These are phyloP conservation scores for Drosophila santomea DNA, from an alignment of 1,140 invertebrate species.

Conservation along the genomic window DNA sequence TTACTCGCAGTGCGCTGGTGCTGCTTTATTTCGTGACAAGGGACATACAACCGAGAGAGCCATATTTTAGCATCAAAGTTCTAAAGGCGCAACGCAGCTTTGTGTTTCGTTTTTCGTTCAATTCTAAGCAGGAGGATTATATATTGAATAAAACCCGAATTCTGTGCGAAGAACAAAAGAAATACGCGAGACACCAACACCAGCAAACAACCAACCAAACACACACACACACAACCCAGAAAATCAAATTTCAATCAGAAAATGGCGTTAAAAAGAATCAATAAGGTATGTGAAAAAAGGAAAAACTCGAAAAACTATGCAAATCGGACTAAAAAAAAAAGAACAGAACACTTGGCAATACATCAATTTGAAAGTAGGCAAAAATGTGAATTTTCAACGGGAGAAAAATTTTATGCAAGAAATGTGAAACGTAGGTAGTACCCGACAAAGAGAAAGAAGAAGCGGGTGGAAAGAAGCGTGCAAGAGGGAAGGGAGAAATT, in stretches of 20 bases:
- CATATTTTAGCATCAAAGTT: slow-evolving; percentile 57
- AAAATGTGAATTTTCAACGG: slow-evolving; percentile 29
- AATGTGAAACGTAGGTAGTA: slow-evolving; percentile 83
- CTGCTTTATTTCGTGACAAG: slow-evolving; percentile 78
- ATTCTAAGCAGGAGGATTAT: slow-evolving; percentile 20
- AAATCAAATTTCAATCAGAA: slow-evolving; percentile 85
- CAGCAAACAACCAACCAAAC: slow-evolving; percentile 59
- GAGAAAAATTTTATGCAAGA: slow-evolving; percentile 84
- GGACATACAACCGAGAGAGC: slow-evolving; percentile 66
- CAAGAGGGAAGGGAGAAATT: slow-evolving; percentile 62
- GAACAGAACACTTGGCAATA: slow-evolving; percentile 29
- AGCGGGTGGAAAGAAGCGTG: slow-evolving; percentile 81
- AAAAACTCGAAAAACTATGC: slow-evolving; percentile 23
- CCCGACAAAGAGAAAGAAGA: slow-evolving; percentile 56
- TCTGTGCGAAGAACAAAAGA: slow-evolving; percentile 73
- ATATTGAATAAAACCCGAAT: slow-evolving; percentile 31
- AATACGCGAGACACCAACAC: slow-evolving; percentile 73
- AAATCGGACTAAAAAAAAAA: slow-evolving; percentile 25
- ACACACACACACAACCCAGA: slow-evolving; percentile 74
- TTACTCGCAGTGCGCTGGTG: slow-evolving; percentile 69
- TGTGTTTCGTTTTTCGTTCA: slow-evolving; percentile 76
- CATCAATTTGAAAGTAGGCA: slow-evolving; percentile 34
- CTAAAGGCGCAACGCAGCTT: slow-evolving; percentile 67
- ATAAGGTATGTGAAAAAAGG: slow-evolving; percentile 91
- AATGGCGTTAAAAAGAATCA: slow-evolving; percentile 98